A percentile compares a stretch with the other conserved stretches of the same genome.
Conservation (phyloP, 2,113 vertebrate species). For the Mustela lutreola region DNA sequence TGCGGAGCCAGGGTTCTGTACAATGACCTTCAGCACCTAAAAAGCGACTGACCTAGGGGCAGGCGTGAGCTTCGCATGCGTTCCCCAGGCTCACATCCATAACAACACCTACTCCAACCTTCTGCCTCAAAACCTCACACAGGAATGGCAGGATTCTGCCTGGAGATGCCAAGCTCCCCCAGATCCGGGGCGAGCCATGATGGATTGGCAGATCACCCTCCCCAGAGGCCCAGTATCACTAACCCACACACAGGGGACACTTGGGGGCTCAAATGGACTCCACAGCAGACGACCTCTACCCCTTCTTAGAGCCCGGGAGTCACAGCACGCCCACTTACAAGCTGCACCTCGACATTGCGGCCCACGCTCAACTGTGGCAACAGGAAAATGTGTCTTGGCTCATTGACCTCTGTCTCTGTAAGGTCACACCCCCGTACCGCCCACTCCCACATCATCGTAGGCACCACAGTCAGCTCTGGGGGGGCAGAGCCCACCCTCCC, state of each 20-base stretch:
- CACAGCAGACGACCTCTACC: not conserved
- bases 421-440: not conserved
- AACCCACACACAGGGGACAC: not conserved
- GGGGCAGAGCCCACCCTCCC: not conserved
- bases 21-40: not conserved
- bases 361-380: not conserved
- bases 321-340: not conserved
- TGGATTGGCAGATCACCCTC: not conserved
- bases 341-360: not conserved
- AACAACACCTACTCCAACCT: not conserved
- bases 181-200: no score
- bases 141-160: not conserved
- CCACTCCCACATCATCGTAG: not conserved
- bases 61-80: not conserved
- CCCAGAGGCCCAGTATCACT: not conserved
- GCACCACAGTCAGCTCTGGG: not conserved
- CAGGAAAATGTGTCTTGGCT: not conserved
- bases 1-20: accelerated
- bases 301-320: not conserved
- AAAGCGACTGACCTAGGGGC: not conserved
- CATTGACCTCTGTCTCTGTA: not conserved
- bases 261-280: not conserved
- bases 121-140: not conserved
- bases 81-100: not conserved
- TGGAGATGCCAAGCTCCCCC: not conserved